Evolutionary conservation across 2,113 vertebrate genomes (phyloP).

Genomic region (Seriola aureovittata): DNA sequence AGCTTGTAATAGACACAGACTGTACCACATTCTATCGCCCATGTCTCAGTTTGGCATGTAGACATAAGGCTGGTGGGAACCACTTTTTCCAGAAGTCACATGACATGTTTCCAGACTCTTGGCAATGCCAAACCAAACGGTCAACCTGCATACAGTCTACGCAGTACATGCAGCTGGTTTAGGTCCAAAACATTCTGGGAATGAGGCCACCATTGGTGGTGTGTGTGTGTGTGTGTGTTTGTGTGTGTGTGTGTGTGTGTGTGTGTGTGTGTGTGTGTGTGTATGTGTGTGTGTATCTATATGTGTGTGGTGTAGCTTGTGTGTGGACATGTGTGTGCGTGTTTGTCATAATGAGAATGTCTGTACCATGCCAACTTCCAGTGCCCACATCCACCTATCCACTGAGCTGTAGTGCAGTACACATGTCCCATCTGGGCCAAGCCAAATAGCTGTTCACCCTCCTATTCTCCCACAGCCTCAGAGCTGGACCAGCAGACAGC

Average conservation of each 20-base stretch:
- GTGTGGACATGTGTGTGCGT: conserved; percentile 45
- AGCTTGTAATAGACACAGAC: conserved; percentile 30
- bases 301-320: conserved; percentile 55
- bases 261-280: conserved; percentile 47
- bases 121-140: conserved; percentile 81
- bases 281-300: conserved; percentile 16
- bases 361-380: conserved; percentile 64
- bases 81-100: conserved; percentile 77
- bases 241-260: conserved; percentile 54
- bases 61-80: conserved; percentile 74
- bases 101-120: conserved; percentile 77
- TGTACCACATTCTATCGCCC: conserved; percentile 44
- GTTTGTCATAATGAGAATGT: conserved; percentile 61
- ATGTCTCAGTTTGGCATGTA: conserved; percentile 59
- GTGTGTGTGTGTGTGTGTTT: conserved; percentile 10
- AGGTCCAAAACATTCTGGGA: conserved; percentile 78
- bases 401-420: conserved; percentile 45
- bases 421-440: conserved; percentile 52
- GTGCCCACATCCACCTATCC: conserved; percentile 72
- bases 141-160: conserved; percentile 72
- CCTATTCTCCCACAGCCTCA: conserved; percentile 56
- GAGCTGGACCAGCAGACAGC: conserved; percentile 51
- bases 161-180: conserved; percentile 77
- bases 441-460: conserved; percentile 66
- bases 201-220: conserved; percentile 67